Conservation (phyloP, 2,113 vertebrate species). For the Pagrus major region DNA sequence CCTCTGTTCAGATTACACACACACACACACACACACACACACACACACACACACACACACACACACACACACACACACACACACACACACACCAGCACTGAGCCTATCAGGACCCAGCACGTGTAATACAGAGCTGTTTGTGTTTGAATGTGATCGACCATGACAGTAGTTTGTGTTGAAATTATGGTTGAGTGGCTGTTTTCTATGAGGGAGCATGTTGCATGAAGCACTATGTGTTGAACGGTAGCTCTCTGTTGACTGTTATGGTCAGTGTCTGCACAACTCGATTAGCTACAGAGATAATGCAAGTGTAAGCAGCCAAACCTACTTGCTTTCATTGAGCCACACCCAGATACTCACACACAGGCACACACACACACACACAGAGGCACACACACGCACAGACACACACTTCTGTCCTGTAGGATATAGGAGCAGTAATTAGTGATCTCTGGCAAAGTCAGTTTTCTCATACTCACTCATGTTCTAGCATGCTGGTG, state of each 20-base stretch:
- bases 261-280: neutral
- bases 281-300: neutral
- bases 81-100: no score
- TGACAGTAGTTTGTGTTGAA: neutral
- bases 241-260: neutral
- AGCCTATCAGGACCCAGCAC: neutral
- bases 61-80: neutral
- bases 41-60: no score
- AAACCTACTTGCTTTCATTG: conserved; percentile 13
- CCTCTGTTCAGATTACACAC: no score
- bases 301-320: conserved; percentile 7
- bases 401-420: conserved; percentile 3
- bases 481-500: conserved; percentile 70
- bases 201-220: neutral
- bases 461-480: conserved; percentile 53
- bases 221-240: neutral
- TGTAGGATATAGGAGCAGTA: conserved; percentile 38
- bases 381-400: neutral
- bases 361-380: neutral
- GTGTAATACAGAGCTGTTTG: neutral
- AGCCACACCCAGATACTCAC: conserved; percentile 41
- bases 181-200: neutral
- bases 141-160: neutral
- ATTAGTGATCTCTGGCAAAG: conserved; percentile 60
- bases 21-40: neutral